phyloP scores from a whole-genome alignment of 2,797 vertebrate species.

The Schizopygopsis pylzovi region DNA sequence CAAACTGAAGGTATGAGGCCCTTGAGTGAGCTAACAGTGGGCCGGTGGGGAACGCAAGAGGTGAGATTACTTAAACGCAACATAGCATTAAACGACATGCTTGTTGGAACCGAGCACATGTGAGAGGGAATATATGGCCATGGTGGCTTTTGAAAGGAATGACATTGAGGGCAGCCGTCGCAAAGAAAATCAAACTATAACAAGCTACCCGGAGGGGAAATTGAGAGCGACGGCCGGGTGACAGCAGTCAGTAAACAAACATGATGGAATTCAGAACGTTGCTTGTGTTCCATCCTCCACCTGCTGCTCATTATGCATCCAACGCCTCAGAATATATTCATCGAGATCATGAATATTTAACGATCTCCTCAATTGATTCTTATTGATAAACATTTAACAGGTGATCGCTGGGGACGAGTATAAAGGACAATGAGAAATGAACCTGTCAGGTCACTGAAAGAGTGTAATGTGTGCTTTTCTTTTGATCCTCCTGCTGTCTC shows the following conservation, averaged over 20 bases:
- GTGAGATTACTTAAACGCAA: conserved; percentile 21
- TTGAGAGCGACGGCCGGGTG: conserved; percentile 23
- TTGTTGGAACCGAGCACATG: background rate
- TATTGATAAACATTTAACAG: conserved; percentile 38
- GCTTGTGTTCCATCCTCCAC: conserved; percentile 13
- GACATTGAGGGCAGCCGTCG: conserved; percentile 21
- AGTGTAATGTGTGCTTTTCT: background rate
- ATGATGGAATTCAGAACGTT: conserved; percentile 27
- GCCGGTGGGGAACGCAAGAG: background rate
- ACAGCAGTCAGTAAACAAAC: conserved; percentile 45
- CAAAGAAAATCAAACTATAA: conserved; percentile 21
- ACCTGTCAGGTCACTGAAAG: background rate
- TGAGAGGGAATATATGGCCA: background rate
- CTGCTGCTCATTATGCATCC: conserved; percentile 28
- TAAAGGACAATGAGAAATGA: conserved; percentile 33
- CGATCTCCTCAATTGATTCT: background rate
- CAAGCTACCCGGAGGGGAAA: conserved; percentile 8
- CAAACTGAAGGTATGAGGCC: conserved; percentile 41
- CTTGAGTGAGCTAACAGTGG: conserved; percentile 17
- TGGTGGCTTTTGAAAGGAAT: background rate
- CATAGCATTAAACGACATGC: background rate
- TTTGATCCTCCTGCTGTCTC: background rate
- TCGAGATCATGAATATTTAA: conserved; percentile 22
- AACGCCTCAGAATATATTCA: conserved; percentile 11
- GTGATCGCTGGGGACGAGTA: conserved; percentile 3